Conservation (phyloP, 2,113 vertebrate species). For the Chaetops frenatus region DNA sequence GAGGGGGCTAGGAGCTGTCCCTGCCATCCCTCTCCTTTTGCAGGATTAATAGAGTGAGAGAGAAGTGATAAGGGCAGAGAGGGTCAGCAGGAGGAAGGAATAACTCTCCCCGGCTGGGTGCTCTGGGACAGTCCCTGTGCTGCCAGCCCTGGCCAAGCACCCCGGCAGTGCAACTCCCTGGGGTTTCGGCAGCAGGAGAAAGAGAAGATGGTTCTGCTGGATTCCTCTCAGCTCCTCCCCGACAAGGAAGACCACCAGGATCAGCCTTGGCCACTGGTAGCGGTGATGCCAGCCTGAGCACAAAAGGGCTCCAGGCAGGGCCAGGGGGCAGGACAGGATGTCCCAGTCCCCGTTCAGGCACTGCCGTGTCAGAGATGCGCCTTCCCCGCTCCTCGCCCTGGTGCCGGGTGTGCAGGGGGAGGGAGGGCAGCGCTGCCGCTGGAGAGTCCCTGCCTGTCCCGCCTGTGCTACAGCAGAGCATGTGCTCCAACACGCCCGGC, state of each 20-base stretch:
- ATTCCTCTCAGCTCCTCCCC: neutral
- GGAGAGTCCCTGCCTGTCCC: neutral
- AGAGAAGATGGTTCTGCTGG: neutral
- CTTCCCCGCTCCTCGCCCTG: fast-evolving
- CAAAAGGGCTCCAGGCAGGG: neutral
- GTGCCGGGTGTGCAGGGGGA: fast-evolving
- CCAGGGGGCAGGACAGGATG: fast-evolving
- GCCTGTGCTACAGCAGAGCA: neutral
- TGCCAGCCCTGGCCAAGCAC: neutral
- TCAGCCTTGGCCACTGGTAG: neutral
- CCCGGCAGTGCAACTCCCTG: neutral
- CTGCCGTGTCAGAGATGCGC: fast-evolving
- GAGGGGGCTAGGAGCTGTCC: neutral
- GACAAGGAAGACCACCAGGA: neutral
- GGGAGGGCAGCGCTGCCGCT: neutral
- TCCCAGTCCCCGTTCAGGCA: neutral
- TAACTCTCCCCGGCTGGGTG: neutral
- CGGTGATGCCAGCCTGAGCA: fast-evolving
- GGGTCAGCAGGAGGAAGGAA: neutral
- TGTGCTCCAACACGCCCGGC: neutral
- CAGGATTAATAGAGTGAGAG: neutral
- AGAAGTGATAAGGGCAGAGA: neutral
- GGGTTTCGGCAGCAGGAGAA: neutral
- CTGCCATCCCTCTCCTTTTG: neutral
- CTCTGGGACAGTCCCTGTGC: neutral